Conservation (phyloP, 1,140 invertebrate genomes). For the Cotesia typhae region DNA sequence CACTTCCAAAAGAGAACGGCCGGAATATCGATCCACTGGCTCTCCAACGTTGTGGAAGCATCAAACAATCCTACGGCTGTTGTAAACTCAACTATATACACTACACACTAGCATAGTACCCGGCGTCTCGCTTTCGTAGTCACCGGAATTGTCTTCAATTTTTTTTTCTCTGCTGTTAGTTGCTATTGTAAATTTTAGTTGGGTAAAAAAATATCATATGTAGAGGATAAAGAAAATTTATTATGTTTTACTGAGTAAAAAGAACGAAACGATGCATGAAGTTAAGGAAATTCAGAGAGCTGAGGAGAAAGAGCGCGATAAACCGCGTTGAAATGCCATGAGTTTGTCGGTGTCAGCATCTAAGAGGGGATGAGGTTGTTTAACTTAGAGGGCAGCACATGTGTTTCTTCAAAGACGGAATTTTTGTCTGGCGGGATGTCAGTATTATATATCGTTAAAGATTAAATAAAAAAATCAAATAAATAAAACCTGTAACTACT, state of each 20-base stretch:
- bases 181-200: neutral
- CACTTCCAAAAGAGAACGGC: conserved; percentile 53
- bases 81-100: neutral
- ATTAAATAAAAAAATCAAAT: neutral
- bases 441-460: neutral
- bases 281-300: conserved; percentile 16
- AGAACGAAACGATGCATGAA: conserved; percentile 36
- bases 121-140: conserved; percentile 22
- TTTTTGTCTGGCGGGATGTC: conserved; percentile 2
- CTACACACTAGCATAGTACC: conserved; percentile 4
- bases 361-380: conserved; percentile 2
- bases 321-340: conserved; percentile 50
- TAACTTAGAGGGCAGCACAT: neutral
- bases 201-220: too few relatives aligned
- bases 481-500: too few relatives aligned
- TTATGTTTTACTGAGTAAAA: neutral
- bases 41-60: conserved; percentile 10
- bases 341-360: neutral
- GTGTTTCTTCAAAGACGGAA: neutral
- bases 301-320: conserved; percentile 44
- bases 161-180: neutral
- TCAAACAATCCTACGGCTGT: conserved; percentile 4
- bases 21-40: conserved; percentile 59
- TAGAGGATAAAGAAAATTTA: neutral
- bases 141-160: conserved; percentile 22